Conservation (phyloP, 2,797 vertebrate species). For the Mormyrus hasselquistii region DNA sequence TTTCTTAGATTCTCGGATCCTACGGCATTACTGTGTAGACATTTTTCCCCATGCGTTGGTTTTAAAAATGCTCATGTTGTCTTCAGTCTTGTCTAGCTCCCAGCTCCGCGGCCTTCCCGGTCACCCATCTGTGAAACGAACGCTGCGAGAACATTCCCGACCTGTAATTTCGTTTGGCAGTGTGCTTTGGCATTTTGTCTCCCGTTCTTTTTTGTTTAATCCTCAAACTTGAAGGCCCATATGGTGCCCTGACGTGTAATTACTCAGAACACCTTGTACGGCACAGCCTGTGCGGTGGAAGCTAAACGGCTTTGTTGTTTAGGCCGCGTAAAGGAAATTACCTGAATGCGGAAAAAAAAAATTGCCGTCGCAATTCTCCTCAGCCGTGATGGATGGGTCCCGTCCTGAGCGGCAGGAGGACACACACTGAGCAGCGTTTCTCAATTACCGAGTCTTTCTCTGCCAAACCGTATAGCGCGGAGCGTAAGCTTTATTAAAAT, state of each 20-base stretch:
- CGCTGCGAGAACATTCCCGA: background rate
- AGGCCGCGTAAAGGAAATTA: background rate
- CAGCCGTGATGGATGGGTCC: background rate
- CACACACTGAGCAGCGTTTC: background rate
- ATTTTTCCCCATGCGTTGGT: background rate
- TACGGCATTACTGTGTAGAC: background rate
- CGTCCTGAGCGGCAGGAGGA: background rate
- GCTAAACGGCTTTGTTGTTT: conserved; percentile 6
- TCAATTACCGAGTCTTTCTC: background rate
- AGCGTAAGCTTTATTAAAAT: background rate
- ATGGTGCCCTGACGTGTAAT: conserved; percentile 17
- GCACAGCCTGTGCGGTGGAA: background rate
- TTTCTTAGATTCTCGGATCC: background rate
- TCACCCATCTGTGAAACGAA: background rate
- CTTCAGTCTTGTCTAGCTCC: background rate
- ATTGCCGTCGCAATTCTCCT: background rate
- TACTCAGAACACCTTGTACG: conserved; percentile 20
- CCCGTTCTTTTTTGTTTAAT: background rate
- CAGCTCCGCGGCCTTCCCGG: background rate
- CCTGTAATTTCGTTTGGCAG: background rate
- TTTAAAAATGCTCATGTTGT: background rate
- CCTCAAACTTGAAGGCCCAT: background rate
- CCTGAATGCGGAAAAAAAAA: background rate
- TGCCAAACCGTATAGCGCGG: background rate
- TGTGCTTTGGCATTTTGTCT: background rate